Percentiles rank a stretch among this genome's conserved stretches.
phyloP scores from a whole-genome alignment of 2,888 invertebrate species.

The Epistrophella euchroma region DNA sequence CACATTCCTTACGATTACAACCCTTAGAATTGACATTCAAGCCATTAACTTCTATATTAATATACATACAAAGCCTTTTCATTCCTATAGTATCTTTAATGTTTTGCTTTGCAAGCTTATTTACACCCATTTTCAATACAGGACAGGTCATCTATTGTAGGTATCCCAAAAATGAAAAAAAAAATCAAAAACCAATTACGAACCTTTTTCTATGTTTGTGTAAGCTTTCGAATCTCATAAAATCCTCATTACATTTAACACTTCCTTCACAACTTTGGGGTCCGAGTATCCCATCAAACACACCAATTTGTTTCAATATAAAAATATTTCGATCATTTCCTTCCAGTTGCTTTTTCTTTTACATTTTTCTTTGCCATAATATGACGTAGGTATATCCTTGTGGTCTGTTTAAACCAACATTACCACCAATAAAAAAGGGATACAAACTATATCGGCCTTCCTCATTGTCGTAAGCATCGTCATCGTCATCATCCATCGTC shows the following conservation, averaged over 20 bases:
- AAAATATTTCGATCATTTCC: slow-evolving; percentile 28
- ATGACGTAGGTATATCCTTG: slow-evolving; percentile 38
- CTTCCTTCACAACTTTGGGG: slow-evolving; percentile 23
- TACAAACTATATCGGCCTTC: slow-evolving; percentile 20
- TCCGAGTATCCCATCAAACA: slow-evolving; percentile 13
- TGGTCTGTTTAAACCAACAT: slow-evolving; percentile 59
- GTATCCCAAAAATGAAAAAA: slow-evolving; percentile 41
- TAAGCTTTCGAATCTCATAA: slow-evolving; percentile 65
- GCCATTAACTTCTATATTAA: slow-evolving; percentile 21
- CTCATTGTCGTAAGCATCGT: slow-evolving; percentile 17
- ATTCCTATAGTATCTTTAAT: slow-evolving; percentile 29
- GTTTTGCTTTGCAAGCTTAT: slow-evolving; percentile 38
- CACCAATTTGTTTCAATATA: slow-evolving; percentile 27
- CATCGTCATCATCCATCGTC: slow-evolving; percentile 27
- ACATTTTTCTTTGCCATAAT: slow-evolving; percentile 28
- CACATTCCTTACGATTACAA: neutral
- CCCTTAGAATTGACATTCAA: slow-evolving; percentile 26
- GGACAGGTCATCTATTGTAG: neutral
- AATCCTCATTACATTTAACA: slow-evolving; percentile 59
- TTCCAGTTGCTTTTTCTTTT: slow-evolving; percentile 3
- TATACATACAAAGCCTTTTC: neutral
- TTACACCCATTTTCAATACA: slow-evolving; percentile 13
- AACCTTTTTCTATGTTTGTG: slow-evolving; percentile 10
- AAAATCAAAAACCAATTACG: slow-evolving; percentile 63
- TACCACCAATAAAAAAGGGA: slow-evolving; percentile 38